Evolutionary conservation across 1,140 invertebrate genomes (phyloP).

Genomic region (Drosophila oshimai): DNA sequence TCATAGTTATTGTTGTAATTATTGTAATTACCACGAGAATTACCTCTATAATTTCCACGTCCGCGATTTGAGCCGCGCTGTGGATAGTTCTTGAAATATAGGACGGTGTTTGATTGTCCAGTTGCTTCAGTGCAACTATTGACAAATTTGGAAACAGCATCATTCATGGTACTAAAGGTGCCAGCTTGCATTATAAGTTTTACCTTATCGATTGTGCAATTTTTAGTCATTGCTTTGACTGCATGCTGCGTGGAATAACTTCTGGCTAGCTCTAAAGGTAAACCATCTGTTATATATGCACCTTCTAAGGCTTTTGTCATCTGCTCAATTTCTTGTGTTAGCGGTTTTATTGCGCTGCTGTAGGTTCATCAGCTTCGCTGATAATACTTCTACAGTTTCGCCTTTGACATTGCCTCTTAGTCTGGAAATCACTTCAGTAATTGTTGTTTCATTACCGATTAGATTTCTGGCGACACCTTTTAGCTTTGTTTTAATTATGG

Average conservation of each 20-base stretch:
- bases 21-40: background rate
- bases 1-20: too few species aligned
- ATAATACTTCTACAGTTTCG: background rate
- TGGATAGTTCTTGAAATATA: background rate
- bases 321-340: background rate
- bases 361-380: background rate
- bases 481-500: background rate
- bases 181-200: constrained; percentile 26
- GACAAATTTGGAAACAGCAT: constrained; percentile 13
- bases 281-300: constrained; percentile 10
- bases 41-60: background rate
- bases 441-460: background rate
- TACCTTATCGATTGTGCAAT: constrained; percentile 16
- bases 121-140: constrained; percentile 32
- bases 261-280: constrained; percentile 1
- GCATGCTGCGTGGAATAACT: constrained; percentile 9
- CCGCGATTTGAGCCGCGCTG: background rate
- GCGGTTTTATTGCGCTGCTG: constrained; percentile 2
- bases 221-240: constrained; percentile 16
- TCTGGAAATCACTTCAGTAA: background rate
- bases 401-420: background rate
- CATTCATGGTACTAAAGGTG: constrained; percentile 14
- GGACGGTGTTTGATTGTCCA: constrained; percentile 9
- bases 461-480: background rate
- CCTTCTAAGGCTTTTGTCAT: background rate